Evolutionary conservation across 1,140 invertebrate genomes (phyloP).

Genomic region (Drosophila watanabei): DNA sequence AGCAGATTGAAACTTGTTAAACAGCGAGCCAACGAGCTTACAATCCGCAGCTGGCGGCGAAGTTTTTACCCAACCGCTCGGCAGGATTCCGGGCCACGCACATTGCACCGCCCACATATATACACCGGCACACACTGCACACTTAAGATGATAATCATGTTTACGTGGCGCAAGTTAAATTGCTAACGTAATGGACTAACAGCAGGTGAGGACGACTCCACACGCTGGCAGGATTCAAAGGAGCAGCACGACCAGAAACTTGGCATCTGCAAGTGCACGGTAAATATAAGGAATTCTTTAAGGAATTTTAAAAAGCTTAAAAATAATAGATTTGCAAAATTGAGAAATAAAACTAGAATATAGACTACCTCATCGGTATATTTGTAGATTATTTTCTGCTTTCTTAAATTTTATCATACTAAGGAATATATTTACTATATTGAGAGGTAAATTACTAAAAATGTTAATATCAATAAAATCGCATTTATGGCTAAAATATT

Average conservation of each 20-base stretch:
- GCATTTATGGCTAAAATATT: no score
- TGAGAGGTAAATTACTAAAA: no score
- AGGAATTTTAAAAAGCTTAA: neutral
- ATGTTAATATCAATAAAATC: no score
- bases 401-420: no score
- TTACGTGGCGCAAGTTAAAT: conserved; percentile 83
- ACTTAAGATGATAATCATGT: conserved; percentile 84
- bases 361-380: no score
- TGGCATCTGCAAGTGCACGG: neutral
- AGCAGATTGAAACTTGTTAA: conserved; percentile 79
- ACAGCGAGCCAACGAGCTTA: conserved; percentile 43
- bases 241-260: conserved; percentile 25
- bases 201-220: conserved; percentile 64
- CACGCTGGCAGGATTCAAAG: conserved; percentile 31
- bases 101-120: conserved; percentile 26
- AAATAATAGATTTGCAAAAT: neutral
- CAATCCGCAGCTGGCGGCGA: conserved; percentile 47
- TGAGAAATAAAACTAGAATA: neutral
- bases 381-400: no score
- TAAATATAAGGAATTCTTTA: neutral
- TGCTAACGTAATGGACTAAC: conserved; percentile 83
- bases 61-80: conserved; percentile 48
- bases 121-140: conserved; percentile 61
- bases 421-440: no score
- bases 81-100: conserved; percentile 32